A percentile compares a stretch with the other conserved stretches of the same genome.
These are phyloP conservation scores for Andrena minutula DNA, from an alignment of 2,888 invertebrate species.

Conservation along the genomic window DNA sequence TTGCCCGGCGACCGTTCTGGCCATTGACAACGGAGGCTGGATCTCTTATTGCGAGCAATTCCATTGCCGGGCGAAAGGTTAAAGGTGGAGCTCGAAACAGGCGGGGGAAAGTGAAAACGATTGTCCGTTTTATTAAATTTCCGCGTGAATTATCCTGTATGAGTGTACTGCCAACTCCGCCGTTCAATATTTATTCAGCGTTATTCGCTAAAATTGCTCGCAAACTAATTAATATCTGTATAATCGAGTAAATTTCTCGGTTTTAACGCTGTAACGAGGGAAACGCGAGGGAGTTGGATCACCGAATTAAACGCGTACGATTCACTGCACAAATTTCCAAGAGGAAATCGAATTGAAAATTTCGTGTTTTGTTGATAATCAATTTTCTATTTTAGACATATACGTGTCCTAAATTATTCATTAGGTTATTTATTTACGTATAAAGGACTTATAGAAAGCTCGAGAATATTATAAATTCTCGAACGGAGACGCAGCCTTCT, in stretches of 20 bases:
- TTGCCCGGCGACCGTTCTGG: not conserved
- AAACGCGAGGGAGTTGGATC: not conserved
- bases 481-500: constrained; percentile 3
- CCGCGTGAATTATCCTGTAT: not conserved
- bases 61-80: not conserved
- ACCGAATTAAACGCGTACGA: not conserved
- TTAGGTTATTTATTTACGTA: too few species aligned
- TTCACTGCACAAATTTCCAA: too few species aligned
- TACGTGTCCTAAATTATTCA: too few species aligned
- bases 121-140: constrained; percentile 10
- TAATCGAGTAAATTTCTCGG: not conserved
- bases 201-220: not conserved
- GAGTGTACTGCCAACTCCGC: not conserved
- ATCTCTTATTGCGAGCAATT: not conserved
- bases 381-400: not conserved
- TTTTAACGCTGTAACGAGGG: not conserved
- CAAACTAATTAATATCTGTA: not conserved
- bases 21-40: not conserved
- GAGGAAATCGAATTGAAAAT: too few species aligned
- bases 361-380: not conserved
- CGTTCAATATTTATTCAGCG: not conserved
- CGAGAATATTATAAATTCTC: not conserved
- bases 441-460: not conserved
- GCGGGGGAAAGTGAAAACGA: not conserved
- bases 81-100: not conserved